A percentile compares a stretch with the other conserved stretches of the same genome.
Evolutionary conservation across 2,113 vertebrate species (phyloP).

Genomic region (Rhabdomys dilectus): DNA sequence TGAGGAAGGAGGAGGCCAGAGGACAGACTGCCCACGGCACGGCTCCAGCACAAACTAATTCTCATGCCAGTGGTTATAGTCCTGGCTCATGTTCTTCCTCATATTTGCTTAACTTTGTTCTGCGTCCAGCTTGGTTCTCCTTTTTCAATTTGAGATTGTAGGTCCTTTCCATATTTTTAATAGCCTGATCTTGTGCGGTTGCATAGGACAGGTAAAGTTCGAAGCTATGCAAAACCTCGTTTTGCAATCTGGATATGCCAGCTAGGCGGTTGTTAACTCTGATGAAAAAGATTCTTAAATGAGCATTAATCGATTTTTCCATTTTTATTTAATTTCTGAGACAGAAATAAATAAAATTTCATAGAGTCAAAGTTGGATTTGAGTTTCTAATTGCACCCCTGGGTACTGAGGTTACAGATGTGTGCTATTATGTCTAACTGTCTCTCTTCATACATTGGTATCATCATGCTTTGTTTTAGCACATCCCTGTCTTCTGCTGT

Average conservation of each 20-base stretch:
- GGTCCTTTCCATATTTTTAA: not conserved
- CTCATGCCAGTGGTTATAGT: not conserved
- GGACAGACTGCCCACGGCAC: not conserved
- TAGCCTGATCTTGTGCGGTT: not conserved
- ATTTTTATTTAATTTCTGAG: not conserved
- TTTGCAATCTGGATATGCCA: slow-evolving; percentile 4
- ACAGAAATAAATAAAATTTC: no score
- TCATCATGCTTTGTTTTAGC: not conserved
- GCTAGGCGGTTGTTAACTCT: not conserved
- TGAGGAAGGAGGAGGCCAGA: not conserved
- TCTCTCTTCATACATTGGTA: not conserved
- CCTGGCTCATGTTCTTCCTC: not conserved
- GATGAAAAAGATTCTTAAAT: not conserved
- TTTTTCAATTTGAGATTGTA: not conserved
- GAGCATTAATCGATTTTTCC: not conserved
- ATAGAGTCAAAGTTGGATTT: not conserved
- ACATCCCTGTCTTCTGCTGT: no score
- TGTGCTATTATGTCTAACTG: not conserved
- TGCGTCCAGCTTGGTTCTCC: not conserved
- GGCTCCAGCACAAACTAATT: not conserved
- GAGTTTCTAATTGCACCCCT: not conserved
- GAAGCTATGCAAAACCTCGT: not conserved
- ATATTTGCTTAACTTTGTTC: accelerated
- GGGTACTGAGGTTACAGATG: not conserved
- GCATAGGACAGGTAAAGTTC: not conserved